A percentile compares a stretch with the other conserved stretches of the same genome.
These are phyloP conservation scores for Falcunculus frontatus DNA, from an alignment of 2,113 vertebrate genomes.

Conservation along the genomic window DNA sequence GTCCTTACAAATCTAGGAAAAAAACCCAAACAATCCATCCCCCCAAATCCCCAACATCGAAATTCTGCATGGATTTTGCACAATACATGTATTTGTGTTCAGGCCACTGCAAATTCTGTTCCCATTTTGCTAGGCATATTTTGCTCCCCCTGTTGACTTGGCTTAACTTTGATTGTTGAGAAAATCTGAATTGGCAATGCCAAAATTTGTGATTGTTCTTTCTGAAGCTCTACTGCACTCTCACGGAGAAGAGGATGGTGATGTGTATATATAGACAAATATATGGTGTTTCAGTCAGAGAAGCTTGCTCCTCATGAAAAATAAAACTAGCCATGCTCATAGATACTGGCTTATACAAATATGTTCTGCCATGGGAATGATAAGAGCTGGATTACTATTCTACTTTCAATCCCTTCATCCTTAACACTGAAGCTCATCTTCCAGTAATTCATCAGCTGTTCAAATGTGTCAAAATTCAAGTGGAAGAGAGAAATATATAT, in stretches of 20 bases:
- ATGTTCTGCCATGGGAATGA: not conserved
- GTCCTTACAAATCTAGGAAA: not conserved
- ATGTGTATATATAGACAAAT: not conserved
- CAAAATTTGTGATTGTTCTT: not conserved
- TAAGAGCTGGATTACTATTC: not conserved
- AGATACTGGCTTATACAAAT: not conserved
- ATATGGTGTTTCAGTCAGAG: not conserved
- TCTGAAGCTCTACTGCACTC: not conserved
- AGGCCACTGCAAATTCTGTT: not conserved
- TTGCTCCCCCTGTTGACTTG: not conserved
- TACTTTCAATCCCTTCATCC: not conserved
- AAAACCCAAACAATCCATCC: not conserved
- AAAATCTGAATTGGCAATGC: not conserved
- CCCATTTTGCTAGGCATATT: not conserved
- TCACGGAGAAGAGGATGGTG: not conserved
- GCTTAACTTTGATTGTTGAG: not conserved
- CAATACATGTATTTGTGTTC: not conserved
- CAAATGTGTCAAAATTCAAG: not conserved
- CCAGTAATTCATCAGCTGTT: not conserved
- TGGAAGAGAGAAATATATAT: not conserved
- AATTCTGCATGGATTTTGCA: not conserved
- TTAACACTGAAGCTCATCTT: not conserved
- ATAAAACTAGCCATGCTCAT: not conserved
- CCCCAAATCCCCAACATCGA: fast-evolving
- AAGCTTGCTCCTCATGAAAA: not conserved